Base-by-base conservation (phyloP, 2,797 vertebrate genomes). In the Epinephelus coioides region DNA sequence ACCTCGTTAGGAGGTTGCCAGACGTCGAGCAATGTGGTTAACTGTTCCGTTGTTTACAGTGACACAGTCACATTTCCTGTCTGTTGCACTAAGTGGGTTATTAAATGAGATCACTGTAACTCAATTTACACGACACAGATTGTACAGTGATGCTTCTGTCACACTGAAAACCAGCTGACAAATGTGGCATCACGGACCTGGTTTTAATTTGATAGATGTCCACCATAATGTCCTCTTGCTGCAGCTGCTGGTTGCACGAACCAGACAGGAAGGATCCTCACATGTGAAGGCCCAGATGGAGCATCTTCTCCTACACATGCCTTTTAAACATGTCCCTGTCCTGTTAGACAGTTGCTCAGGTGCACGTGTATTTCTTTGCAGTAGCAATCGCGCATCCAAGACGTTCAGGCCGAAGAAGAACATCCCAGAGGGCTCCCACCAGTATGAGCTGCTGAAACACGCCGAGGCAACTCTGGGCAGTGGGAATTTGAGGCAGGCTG, bases 361-460 rank as follows among this genome's bases (percentile, higher is more conserved):
- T 77, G 53, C 44, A 3, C 9, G 3, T 79, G 51, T 61, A 25
- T 80, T 71, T 80, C 2, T 61, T 63, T 88, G 64, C 86, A 98
- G 97, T 71, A 95, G 97, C 87, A 97, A 92, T 93, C 97, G 97
- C 49, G 98, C 97, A 79, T 98, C 97, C 0, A 99, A 98, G 93
- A 99, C 98, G 0, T 99, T 99, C 93, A 99, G 98, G 82, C 98
- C 98, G 4, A 98, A 99, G 95, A 99, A 98, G 88, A 98, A 98
- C 87, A 98, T 99, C 82, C 98, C 98, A 0, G 97, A 99, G 85
- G 98, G 98, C 17, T 99, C 98, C 40, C 98, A 98, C 80, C 98
- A 99, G 90, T 99, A 99, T 12, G 98, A 99, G 83, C 96, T 99
- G 70, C 85, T 99, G 79, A 99, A 99, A 62, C 98, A 99, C 4